Conservation (phyloP, 2,113 vertebrate genomes). For the Notarius lentiginosus region DNA sequence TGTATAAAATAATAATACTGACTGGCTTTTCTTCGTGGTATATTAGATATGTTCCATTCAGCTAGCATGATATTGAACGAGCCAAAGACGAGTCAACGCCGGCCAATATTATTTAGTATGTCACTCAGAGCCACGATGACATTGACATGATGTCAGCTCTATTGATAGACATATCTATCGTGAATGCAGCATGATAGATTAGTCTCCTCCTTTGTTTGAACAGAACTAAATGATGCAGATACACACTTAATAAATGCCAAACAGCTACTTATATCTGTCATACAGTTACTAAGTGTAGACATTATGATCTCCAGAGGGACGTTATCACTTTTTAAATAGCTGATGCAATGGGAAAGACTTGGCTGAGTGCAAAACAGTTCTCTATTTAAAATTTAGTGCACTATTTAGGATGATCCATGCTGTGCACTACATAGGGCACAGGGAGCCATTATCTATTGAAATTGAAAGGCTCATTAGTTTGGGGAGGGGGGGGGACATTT, state of each 20-base stretch:
- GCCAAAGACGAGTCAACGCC: no score
- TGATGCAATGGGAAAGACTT: neutral
- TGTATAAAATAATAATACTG: no score
- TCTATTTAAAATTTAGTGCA: slow-evolving; percentile 35
- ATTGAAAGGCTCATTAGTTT: slow-evolving; percentile 36
- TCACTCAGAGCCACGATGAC: no score
- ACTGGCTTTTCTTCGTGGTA: no score
- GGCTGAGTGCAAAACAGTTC: slow-evolving; percentile 28
- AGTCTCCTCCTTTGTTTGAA: slow-evolving; percentile 23
- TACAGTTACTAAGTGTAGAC: slow-evolving; percentile 30
- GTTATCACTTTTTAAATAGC: slow-evolving; percentile 34
- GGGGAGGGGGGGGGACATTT: neutral
- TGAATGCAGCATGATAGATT: slow-evolving; percentile 11
- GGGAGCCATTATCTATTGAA: slow-evolving; percentile 22
- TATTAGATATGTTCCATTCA: no score
- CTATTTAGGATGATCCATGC: slow-evolving; percentile 32
- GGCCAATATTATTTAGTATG: no score
- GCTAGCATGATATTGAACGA: no score
- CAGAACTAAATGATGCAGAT: slow-evolving; percentile 25
- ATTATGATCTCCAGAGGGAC: slow-evolving; percentile 24
- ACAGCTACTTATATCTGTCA: slow-evolving; percentile 12
- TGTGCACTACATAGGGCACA: slow-evolving; percentile 28
- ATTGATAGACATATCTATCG: neutral
- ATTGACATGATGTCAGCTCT: neutral
- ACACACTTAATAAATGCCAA: slow-evolving; percentile 28